Percentiles rank a stretch among this genome's conserved stretches.
These are phyloP conservation scores for Tipula vernalis DNA, from an alignment of 2,888 invertebrate species.

Conservation along the genomic window DNA sequence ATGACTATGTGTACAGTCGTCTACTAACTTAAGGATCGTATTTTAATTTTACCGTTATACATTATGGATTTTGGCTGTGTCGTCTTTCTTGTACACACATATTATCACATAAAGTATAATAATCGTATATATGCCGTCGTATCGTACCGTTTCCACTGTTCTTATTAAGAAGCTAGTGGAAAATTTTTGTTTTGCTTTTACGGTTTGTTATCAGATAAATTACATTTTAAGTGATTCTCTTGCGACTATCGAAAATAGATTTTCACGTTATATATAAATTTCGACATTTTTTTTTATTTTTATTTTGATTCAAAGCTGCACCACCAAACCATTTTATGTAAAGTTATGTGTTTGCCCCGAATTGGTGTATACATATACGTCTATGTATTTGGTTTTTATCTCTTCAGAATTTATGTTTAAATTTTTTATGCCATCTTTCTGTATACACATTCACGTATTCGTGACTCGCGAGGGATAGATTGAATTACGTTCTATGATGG, in stretches of 20 bases:
- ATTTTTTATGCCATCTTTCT: neutral
- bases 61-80: neutral
- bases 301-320: neutral
- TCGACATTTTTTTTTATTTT: neutral
- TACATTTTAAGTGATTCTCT: neutral
- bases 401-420: neutral
- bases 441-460: neutral
- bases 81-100: neutral
- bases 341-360: neutral
- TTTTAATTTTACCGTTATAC: neutral
- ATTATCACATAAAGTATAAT: neutral
- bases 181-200: neutral
- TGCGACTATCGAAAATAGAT: neutral
- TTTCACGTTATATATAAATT: neutral
- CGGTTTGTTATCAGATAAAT: neutral
- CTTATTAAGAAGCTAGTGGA: neutral
- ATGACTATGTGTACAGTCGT: neutral
- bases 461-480: neutral
- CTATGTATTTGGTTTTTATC: neutral
- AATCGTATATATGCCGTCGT: neutral
- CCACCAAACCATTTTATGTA: neutral
- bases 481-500: neutral
- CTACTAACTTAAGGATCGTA: neutral
- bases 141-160: neutral
- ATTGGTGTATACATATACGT: neutral